Evolutionary conservation across 2,113 vertebrate species (phyloP).

Genomic region (Gymnocephalus cernua): DNA sequence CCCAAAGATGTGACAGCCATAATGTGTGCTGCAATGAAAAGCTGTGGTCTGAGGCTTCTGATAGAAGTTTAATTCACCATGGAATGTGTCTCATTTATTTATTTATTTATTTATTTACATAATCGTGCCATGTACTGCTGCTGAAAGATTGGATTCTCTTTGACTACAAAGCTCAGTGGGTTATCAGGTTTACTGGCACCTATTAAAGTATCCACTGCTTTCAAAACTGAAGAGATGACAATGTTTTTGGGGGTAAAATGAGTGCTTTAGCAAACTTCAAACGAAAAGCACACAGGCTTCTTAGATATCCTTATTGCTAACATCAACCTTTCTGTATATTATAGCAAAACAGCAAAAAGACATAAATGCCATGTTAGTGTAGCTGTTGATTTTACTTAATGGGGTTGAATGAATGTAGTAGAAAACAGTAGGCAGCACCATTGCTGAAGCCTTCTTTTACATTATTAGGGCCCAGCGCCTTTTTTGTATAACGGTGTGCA

Average conservation of each 20-base stretch:
- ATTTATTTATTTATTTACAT: constrained; percentile 72
- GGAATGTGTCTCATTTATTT: constrained; percentile 71
- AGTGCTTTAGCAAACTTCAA: constrained; percentile 43
- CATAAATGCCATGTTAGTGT: not conserved
- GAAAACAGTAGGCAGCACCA: not conserved
- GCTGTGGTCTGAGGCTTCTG: constrained; percentile 66
- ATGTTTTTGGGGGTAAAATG: constrained; percentile 43
- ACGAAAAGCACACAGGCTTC: constrained; percentile 20
- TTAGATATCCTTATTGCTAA: constrained; percentile 12
- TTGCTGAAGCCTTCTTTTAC: not conserved
- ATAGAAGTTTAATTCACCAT: constrained; percentile 72
- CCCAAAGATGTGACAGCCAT: constrained; percentile 70
- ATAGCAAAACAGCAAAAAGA: not conserved
- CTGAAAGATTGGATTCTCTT: constrained; percentile 61
- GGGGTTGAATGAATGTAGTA: not conserved
- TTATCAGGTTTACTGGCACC: constrained; percentile 56
- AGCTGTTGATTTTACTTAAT: not conserved
- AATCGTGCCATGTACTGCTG: constrained; percentile 24
- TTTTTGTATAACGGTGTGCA: not conserved
- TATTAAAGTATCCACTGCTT: constrained; percentile 49
- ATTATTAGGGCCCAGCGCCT: not conserved
- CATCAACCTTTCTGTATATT: not conserved
- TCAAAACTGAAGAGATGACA: constrained; percentile 56
- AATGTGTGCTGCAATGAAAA: constrained; percentile 68
- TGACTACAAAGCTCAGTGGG: constrained; percentile 52